Base-by-base conservation (phyloP, 1,140 invertebrate genomes). In the Hypsibius dujardini region DNA sequence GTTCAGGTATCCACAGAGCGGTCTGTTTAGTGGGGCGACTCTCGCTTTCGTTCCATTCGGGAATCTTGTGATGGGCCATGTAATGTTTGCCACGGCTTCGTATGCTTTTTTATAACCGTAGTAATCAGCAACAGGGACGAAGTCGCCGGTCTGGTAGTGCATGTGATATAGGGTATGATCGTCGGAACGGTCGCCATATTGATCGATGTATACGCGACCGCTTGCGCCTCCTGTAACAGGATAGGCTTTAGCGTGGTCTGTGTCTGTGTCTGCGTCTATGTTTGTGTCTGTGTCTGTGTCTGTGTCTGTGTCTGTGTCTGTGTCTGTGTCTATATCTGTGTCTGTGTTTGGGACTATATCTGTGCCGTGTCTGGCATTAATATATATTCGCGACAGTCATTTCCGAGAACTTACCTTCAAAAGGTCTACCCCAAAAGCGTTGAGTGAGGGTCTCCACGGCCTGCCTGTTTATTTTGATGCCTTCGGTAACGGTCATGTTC, bases 401-500 rank as follows among this genome's bases (percentile, higher is more conserved):
- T 28, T 28, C 28, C 28, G 28, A 28, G 7, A 56, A 56, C 50
- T n/a, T 12, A 67, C 62, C 62, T 67, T 67, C 62, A 3, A 12
- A 67, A 7, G 7, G 3, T 15, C 12, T 42, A 7, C 62, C 62
- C 62, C 62, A 67, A 45, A 67, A 67, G 12, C 62, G 12, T 42
- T 67, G 62, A 67, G 62, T 67, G 62, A 67, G 62, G 12, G 62
- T 7, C 12, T 15, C 45, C 3, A 67, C 45, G 62, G 12, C 3
- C 62, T 12, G 12, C 42, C 45, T 12, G 42, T 42, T 45, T 7
- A 67, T 45, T 3, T 67, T 67, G 12, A 12, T 3, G 7, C 62
- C 62, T 67, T 67, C 62, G 62, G 62, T 7, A 67, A 67, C 62
- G 3, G 62, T 67, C 42, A 67, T 15, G 62, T 67, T 67, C 12